phyloP scores from a whole-genome alignment of 2,113 vertebrate species.

The Cinclus mexicanus region DNA sequence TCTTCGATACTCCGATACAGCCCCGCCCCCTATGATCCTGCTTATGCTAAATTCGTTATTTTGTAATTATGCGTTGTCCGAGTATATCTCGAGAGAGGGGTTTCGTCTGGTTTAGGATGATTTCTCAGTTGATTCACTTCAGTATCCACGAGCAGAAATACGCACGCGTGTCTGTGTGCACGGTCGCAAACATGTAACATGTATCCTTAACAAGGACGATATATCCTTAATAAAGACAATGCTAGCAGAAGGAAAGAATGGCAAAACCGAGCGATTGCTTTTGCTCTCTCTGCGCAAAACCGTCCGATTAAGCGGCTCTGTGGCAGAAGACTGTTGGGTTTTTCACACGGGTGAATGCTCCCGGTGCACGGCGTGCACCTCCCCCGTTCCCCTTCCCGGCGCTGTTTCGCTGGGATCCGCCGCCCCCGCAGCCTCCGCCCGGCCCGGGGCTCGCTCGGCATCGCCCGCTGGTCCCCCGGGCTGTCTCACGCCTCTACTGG shows the following conservation, averaged over 20 bases:
- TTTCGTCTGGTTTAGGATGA: not conserved
- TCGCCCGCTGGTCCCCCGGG: not conserved
- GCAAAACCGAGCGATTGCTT: not conserved
- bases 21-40: not conserved
- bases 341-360: accelerated
- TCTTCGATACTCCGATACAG: not conserved
- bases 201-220: not conserved
- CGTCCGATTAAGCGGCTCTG: not conserved
- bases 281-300: not conserved
- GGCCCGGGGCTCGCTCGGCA: accelerated
- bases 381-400: not conserved
- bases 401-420: not conserved
- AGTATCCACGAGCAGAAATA: not conserved
- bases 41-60: not conserved
- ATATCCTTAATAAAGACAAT: not conserved
- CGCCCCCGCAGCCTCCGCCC: not conserved
- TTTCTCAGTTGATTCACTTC: not conserved
- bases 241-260: not conserved
- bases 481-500: not conserved
- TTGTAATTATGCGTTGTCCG: not conserved
- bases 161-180: accelerated
- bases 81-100: not conserved
- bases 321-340: not conserved
- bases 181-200: accelerated
- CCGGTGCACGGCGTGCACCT: accelerated